Evolutionary conservation across 2,888 invertebrate genomes (phyloP).

Genomic region (Acleris laterana): DNA sequence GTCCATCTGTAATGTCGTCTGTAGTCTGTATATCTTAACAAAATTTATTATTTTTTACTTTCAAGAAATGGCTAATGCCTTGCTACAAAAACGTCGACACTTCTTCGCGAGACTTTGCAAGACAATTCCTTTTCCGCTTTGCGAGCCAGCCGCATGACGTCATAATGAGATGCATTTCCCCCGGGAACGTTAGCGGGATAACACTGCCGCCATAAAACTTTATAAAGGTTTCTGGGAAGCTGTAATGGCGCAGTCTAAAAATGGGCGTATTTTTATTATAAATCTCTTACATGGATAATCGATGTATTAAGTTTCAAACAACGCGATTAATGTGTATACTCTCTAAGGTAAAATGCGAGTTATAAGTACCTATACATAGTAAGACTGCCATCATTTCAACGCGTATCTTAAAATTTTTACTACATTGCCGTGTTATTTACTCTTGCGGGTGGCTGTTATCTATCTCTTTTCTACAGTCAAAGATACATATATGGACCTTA

Average conservation of each 20-base stretch:
- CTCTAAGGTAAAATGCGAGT: too few relatives aligned
- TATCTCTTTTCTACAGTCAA: too few relatives aligned
- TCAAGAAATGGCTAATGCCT: neutral
- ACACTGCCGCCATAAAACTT: slow-evolving; percentile 23
- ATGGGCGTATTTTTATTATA: neutral
- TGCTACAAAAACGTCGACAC: neutral
- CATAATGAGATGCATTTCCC: slow-evolving; percentile 49
- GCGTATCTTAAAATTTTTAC: too few relatives aligned
- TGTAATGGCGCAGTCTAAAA: neutral
- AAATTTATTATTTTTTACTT: too few relatives aligned
- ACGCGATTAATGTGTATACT: too few relatives aligned
- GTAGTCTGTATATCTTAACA: too few relatives aligned
- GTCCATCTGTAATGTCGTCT: too few relatives aligned
- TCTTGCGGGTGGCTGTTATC: too few relatives aligned
- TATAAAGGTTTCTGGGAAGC: neutral
- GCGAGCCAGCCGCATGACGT: slow-evolving; percentile 32
- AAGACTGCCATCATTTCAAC: too few relatives aligned
- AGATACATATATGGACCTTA: too few relatives aligned
- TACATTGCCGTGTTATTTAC: too few relatives aligned
- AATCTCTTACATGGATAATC: neutral
- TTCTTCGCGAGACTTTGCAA: neutral
- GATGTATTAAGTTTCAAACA: neutral
- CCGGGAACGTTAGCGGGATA: slow-evolving; percentile 40
- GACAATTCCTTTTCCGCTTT: slow-evolving; percentile 26
- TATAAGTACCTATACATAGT: too few relatives aligned